A percentile compares a stretch with the other conserved stretches of the same genome.
phyloP scores from a whole-genome alignment of 2,888 invertebrate species.

The Cistogaster globosa region DNA sequence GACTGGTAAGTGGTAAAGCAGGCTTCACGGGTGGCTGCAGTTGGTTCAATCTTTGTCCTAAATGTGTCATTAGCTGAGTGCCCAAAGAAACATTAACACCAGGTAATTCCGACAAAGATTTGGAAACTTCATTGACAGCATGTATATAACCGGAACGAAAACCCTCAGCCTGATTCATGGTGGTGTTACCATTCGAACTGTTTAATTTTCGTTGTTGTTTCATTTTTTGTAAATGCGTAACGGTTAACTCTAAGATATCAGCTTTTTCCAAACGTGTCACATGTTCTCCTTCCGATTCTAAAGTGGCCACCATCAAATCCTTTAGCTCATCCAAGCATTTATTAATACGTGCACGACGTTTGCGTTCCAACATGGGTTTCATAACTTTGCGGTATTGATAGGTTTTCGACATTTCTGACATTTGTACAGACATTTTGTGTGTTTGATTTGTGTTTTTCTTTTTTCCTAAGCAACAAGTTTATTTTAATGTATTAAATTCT shows the following conservation, averaged over 20 bases:
- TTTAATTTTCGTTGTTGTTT: slow-evolving; percentile 85
- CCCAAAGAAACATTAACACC: slow-evolving; percentile 94
- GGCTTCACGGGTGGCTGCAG: slow-evolving; percentile 80
- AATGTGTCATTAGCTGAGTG: slow-evolving; percentile 94
- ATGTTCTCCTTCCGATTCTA: slow-evolving; percentile 93
- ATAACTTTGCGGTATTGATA: slow-evolving; percentile 97
- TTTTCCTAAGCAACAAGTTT: slow-evolving; percentile 30
- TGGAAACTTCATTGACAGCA: slow-evolving; percentile 94
- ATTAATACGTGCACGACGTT: slow-evolving; percentile 94
- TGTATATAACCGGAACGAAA: slow-evolving; percentile 95
- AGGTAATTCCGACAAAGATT: slow-evolving; percentile 92
- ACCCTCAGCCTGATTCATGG: slow-evolving; percentile 89
- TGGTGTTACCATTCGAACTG: slow-evolving; percentile 80
- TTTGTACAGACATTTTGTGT: slow-evolving; percentile 78
- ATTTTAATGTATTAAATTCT: not conserved
- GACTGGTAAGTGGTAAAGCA: slow-evolving; percentile 78
- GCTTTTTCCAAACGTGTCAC: slow-evolving; percentile 95
- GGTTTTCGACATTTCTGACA: slow-evolving; percentile 89
- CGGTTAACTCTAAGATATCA: slow-evolving; percentile 94
- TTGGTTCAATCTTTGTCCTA: slow-evolving; percentile 91
- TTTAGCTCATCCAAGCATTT: slow-evolving; percentile 95
- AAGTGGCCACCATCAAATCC: slow-evolving; percentile 90
- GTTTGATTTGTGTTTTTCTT: slow-evolving; percentile 10
- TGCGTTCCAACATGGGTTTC: slow-evolving; percentile 96
- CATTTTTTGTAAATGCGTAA: slow-evolving; percentile 91